Evolutionary conservation across 2,797 vertebrate species (phyloP).

Genomic region (Myotis planiceps): DNA sequence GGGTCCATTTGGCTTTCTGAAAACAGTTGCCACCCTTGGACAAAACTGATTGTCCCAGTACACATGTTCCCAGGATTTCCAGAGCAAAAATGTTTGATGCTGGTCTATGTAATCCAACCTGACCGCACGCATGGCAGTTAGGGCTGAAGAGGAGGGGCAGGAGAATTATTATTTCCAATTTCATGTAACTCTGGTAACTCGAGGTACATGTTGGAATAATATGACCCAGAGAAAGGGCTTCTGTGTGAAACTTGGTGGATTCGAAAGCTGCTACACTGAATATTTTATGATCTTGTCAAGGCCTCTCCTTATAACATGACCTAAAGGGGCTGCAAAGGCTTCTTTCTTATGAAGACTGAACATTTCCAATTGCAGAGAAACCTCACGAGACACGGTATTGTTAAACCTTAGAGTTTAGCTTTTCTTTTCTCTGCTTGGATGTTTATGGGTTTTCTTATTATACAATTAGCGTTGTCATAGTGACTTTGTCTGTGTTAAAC

Average conservation of each 20-base stretch:
- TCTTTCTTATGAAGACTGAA: slow-evolving; percentile 68
- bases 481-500: slow-evolving; percentile 28
- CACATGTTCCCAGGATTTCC: background rate
- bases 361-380: slow-evolving; percentile 73
- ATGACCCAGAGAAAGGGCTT: slow-evolving; percentile 65
- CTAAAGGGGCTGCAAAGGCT: slow-evolving; percentile 71
- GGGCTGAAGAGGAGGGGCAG: background rate
- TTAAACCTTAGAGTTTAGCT: background rate
- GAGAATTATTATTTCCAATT: background rate
- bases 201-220: slow-evolving; percentile 46
- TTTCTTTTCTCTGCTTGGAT: slow-evolving; percentile 50
- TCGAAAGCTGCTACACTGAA: slow-evolving; percentile 81
- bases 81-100: background rate
- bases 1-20: background rate
- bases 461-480: slow-evolving; percentile 53
- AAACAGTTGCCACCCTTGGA: slow-evolving; percentile 15
- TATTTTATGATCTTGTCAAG: slow-evolving; percentile 83
- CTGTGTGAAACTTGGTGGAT: slow-evolving; percentile 76
- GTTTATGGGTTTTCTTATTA: slow-evolving; percentile 43
- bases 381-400: slow-evolving; percentile 63
- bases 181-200: slow-evolving; percentile 55
- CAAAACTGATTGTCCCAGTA: slow-evolving; percentile 41
- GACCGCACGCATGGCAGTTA: background rate
- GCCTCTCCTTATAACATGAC: slow-evolving; percentile 72
- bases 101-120: background rate